Base-by-base conservation (phyloP, 2,113 vertebrate species). In the Cyanistes caeruleus region DNA sequence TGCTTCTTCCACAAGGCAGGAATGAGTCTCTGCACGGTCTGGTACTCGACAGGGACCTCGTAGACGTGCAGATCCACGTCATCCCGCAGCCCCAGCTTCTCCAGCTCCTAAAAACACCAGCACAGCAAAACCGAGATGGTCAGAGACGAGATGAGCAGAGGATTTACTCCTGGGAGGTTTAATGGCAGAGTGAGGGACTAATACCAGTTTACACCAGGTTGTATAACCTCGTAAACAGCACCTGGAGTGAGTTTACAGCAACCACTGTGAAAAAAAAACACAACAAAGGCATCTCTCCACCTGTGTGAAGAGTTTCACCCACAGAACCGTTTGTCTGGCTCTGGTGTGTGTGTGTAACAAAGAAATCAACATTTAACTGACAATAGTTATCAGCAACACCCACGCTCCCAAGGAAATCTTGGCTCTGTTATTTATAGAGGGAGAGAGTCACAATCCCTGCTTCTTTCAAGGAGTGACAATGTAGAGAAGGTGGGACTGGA, bases 1-100 rank as follows among this genome's bases (percentile, higher is more conserved):
- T 99, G 98, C 37, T 98, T 98, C 84, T 99, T 98, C 99, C 99
- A 99, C 27, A 99, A 74, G 1, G 98, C 98, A 0, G 99, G 99
- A 25, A 99, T 98, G n/a, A 99, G 98, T 7, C 94, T 97, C 95
- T 99, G 98, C 35, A 99, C 99, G 0, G 98, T 98, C 96, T 98
- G 96, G 93, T 99, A 99, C 81, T 99, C 99, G 4, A 99, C 99
- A 1, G 99, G 99, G 43, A 99, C 98, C 95, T 99, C 99, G 1
- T 98, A 98, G 78, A 99, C 98, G 1, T 98, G 97, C 31, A 99
- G 98, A 62, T 99, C 98, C 68, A 99, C 98, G 0, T 97, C 97
- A 5, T 98, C 98, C 3, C 99, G 97, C 60, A 63, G 60, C 60
- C 60, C 60, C 60, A 63, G 60, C 86, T 98, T 98, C 95, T 99